Conservation (phyloP, 2,888 invertebrate species). For the Alentia gelatinosa region DNA sequence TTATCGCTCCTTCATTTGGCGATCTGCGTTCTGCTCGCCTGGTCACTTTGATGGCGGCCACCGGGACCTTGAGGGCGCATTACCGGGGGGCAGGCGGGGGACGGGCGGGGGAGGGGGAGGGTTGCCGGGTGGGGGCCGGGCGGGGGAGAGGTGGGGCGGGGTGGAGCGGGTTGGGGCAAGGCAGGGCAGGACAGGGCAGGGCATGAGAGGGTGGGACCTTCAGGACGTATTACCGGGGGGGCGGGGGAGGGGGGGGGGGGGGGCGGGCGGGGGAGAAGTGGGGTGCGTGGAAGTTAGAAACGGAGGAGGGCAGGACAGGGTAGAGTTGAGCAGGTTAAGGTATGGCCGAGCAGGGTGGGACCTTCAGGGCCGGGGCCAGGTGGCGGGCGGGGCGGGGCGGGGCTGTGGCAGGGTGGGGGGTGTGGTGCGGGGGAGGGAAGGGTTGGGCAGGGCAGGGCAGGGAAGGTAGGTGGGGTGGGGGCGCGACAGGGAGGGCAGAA, state of each 20-base stretch:
- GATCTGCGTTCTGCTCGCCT: neutral
- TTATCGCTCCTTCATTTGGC: neutral
- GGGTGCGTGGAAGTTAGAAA: neutral
- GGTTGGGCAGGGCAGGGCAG: neutral
- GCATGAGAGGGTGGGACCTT: too few relatives aligned
- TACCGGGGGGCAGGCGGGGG: neutral
- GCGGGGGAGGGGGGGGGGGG: neutral
- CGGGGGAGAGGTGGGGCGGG: neutral
- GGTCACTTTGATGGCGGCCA: neutral
- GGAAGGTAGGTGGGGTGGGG: too few relatives aligned
- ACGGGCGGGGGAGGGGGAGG: too few relatives aligned
- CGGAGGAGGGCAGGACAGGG: neutral
- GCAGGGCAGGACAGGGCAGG: too few relatives aligned
- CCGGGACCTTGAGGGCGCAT: neutral
- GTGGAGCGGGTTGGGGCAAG: neutral
- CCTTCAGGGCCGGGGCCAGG: neutral
- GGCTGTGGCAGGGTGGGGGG: neutral
- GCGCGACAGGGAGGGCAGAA: neutral
- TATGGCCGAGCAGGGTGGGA: neutral
- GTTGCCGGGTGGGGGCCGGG: neutral
- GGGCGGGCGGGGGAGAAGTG: neutral
- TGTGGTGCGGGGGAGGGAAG: neutral
- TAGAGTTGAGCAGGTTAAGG: neutral
- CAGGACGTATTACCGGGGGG: too few relatives aligned
- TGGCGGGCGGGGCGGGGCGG: neutral